Evolutionary conservation across 2,888 invertebrate genomes (phyloP).

Genomic region (Stomorhina lunata): DNA sequence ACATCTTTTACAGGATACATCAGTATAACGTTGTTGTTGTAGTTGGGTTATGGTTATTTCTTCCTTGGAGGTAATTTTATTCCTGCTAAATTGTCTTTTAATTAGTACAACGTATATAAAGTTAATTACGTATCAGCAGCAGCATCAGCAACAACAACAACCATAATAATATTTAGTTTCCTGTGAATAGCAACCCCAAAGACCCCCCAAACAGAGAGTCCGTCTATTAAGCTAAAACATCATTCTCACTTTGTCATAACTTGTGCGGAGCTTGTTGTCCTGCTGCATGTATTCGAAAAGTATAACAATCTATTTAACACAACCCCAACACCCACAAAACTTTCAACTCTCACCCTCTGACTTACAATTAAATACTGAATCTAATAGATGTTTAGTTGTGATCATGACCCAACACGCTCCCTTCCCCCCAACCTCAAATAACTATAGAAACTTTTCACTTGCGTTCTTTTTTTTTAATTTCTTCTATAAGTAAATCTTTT

Average conservation of each 20-base stretch:
- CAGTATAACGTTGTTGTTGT: neutral
- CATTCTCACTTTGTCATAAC: neutral
- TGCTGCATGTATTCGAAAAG: neutral
- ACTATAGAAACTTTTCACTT: neutral
- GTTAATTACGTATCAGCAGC: slow-evolving; percentile 69
- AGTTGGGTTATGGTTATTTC: slow-evolving; percentile 24
- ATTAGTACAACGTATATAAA: slow-evolving; percentile 68
- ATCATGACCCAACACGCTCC: neutral
- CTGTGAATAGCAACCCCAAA: slow-evolving; percentile 26
- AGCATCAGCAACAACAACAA: too few species aligned
- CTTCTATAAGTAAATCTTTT: slow-evolving; percentile 21
- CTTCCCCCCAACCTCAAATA: neutral
- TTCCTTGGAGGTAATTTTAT: slow-evolving; percentile 66
- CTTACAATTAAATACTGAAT: neutral
- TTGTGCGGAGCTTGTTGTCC: neutral
- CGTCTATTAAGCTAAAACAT: neutral
- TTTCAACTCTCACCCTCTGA: neutral
- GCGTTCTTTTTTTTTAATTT: neutral
- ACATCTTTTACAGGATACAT: neutral
- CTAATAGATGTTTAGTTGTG: neutral
- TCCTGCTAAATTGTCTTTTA: slow-evolving; percentile 68
- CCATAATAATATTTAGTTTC: slow-evolving; percentile 64
- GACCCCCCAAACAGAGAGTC: neutral
- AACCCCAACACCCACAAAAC: neutral
- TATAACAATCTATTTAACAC: neutral